These are phyloP conservation scores for Eupeodes corollae DNA, from an alignment of 1,140 invertebrate species.

Conservation along the genomic window DNA sequence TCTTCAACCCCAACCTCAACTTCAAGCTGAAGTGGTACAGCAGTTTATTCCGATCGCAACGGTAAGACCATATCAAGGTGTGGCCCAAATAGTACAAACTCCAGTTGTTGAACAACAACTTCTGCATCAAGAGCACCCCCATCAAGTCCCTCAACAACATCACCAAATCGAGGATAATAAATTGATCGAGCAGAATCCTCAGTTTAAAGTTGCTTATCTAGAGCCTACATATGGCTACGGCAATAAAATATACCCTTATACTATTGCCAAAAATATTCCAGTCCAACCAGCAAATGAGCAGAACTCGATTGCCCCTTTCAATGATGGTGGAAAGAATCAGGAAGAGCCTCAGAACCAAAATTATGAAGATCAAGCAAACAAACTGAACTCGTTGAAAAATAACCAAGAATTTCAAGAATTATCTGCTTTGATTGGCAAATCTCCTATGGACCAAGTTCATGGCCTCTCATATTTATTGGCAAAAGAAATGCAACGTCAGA, in stretches of 20 bases:
- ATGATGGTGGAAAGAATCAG: conserved; percentile 16
- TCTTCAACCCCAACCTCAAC: too few relatives aligned
- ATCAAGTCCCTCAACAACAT: neutral
- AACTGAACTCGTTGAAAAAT: conserved; percentile 5
- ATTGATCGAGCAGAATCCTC: conserved; percentile 29
- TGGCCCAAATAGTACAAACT: neutral
- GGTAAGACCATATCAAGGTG: neutral
- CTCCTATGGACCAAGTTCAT: conserved; percentile 33
- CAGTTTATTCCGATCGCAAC: neutral
- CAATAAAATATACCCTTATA: too few relatives aligned
- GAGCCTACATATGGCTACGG: too few relatives aligned
- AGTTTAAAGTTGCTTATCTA: neutral
- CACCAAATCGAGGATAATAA: conserved; percentile 14
- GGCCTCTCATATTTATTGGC: conserved; percentile 30
- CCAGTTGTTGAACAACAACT: neutral
- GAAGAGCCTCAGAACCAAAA: conserved; percentile 17
- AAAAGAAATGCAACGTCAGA: conserved; percentile 32
- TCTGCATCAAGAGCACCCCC: neutral
- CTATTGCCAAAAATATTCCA: too few relatives aligned
- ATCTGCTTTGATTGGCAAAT: conserved; percentile 30
- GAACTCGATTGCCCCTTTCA: too few relatives aligned
- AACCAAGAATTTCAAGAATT: conserved; percentile 25
- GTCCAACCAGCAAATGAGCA: too few relatives aligned
- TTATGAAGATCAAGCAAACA: too few relatives aligned
- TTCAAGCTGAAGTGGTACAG: neutral